Percentiles rank a stretch among this genome's conserved stretches.
Conservation (phyloP, 1,140 invertebrate genomes). For the Mamestra configurata region DNA sequence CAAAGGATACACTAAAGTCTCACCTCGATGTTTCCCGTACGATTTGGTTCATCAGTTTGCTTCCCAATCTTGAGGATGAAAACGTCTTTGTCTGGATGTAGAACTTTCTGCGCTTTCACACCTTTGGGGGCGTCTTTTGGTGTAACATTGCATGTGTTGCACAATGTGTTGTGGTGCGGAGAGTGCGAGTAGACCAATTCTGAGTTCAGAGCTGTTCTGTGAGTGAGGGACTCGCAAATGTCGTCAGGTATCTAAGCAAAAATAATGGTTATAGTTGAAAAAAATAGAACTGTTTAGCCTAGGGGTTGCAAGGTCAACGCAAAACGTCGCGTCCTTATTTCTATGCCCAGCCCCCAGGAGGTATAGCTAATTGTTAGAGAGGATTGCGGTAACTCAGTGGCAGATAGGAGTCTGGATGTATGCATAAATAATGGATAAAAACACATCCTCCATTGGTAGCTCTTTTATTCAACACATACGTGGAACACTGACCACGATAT, state of each 20-base stretch:
- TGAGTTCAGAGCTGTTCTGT: conserved; percentile 76
- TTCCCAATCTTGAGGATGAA: conserved; percentile 83
- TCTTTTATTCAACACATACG: too few relatives aligned
- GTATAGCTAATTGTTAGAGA: too few relatives aligned
- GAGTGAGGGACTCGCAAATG: conserved; percentile 76
- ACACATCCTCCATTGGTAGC: too few relatives aligned
- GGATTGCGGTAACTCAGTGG: too few relatives aligned
- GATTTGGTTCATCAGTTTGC: conserved; percentile 82
- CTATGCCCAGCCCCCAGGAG: too few relatives aligned
- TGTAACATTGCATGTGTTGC: conserved; percentile 77
- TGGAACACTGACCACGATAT: too few relatives aligned
- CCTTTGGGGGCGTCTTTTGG: conserved; percentile 78
- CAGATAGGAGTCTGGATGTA: too few relatives aligned
- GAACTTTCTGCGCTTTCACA: conserved; percentile 78
- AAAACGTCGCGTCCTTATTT: too few relatives aligned
- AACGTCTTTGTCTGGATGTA: conserved; percentile 82
- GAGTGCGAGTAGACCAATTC: conserved; percentile 75
- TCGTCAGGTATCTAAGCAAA: conserved; percentile 76
- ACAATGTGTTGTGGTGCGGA: conserved; percentile 68
- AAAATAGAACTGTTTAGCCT: too few relatives aligned
- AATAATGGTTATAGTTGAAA: background rate
- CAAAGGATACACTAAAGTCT: background rate
- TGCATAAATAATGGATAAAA: too few relatives aligned
- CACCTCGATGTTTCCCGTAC: conserved; percentile 82
- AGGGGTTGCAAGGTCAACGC: background rate